phyloP scores from a whole-genome alignment of 2,888 invertebrate species.

The Prenolepis imparis region DNA sequence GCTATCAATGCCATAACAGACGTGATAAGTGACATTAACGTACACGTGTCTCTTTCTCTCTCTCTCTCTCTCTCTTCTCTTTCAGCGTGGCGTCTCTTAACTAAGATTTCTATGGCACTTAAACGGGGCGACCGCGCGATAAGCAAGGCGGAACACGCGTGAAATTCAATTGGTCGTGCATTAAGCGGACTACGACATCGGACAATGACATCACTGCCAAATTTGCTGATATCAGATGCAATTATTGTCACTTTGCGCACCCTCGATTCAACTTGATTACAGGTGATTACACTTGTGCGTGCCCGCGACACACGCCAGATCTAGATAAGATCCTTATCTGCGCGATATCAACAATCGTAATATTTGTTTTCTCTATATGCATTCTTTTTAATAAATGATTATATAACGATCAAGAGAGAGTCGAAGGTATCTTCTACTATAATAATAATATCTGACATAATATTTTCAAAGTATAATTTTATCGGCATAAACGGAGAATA shows the following conservation, averaged over 20 bases:
- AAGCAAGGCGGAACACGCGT: conserved; percentile 43
- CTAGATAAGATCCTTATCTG: background rate
- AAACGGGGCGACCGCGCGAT: conserved; percentile 27
- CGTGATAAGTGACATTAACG: conserved; percentile 23
- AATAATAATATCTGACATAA: background rate
- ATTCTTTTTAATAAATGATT: background rate
- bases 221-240: conserved; percentile 17
- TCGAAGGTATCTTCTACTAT: background rate
- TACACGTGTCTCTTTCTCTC: background rate
- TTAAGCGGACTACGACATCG: conserved; percentile 59
- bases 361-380: background rate
- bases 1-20: background rate
- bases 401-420: background rate
- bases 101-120: conserved; percentile 50
- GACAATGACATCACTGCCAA: conserved; percentile 73
- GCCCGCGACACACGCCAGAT: conserved; percentile 48
- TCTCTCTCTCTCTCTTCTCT: background rate
- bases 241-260: conserved; percentile 59
- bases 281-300: conserved; percentile 61
- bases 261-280: conserved; percentile 55
- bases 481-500: no score
- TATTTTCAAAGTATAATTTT: background rate
- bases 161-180: conserved; percentile 74
- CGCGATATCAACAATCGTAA: background rate
- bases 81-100: conserved; percentile 16